Evolutionary conservation across 2,888 invertebrate genomes (phyloP).

Genomic region (Hermodice carunculata): DNA sequence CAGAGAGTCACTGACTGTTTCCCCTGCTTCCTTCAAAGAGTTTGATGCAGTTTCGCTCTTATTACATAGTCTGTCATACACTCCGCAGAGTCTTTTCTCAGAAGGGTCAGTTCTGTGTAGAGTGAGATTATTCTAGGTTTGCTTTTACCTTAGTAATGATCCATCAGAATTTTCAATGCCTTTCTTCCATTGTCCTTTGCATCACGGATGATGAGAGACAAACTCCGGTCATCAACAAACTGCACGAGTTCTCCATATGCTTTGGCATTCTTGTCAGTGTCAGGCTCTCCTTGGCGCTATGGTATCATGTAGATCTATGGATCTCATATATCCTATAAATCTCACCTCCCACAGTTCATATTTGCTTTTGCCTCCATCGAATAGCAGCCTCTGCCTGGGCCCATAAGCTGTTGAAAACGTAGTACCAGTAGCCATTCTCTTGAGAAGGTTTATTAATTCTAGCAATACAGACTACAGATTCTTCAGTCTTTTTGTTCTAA

Average conservation of each 20-base stretch:
- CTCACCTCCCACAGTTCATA: constrained; percentile 12
- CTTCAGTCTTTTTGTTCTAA: too few species aligned
- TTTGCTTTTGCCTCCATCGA: constrained; percentile 17
- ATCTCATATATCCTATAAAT: constrained; percentile 27
- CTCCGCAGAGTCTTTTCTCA: constrained; percentile 28
- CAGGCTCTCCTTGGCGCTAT: background rate
- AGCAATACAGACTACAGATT: too few species aligned
- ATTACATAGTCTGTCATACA: constrained; percentile 10
- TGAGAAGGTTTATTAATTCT: too few species aligned
- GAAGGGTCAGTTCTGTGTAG: constrained; percentile 34
- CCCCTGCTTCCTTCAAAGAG: constrained; percentile 24
- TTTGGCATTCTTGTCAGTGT: constrained; percentile 34
- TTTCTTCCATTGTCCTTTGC: constrained; percentile 38
- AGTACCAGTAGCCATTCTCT: too few species aligned
- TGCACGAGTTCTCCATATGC: constrained; percentile 40
- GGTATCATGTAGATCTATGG: constrained; percentile 20
- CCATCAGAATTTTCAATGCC: constrained; percentile 33
- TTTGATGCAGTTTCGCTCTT: constrained; percentile 5
- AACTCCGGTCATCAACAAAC: constrained; percentile 34
- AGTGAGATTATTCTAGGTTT: constrained; percentile 35
- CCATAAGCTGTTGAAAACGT: constrained; percentile 24
- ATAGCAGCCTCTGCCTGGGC: constrained; percentile 8
- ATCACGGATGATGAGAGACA: constrained; percentile 32
- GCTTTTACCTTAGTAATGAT: constrained; percentile 32
- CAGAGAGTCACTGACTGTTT: constrained; percentile 24